phyloP scores from a whole-genome alignment of 1,140 invertebrate species.

The Glomeris maerens region DNA sequence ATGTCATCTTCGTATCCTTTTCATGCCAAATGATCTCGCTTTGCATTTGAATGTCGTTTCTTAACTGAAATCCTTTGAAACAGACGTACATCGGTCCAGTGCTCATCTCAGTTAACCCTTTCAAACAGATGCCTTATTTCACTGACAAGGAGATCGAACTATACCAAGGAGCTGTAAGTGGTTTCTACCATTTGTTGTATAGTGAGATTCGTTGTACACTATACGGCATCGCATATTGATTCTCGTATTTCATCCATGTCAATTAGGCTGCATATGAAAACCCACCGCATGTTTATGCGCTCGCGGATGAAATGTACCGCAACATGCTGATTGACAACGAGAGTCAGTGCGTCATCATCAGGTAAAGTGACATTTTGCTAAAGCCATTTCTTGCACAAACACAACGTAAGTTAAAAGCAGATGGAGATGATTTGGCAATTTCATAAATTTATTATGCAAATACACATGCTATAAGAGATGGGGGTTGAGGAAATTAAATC shows the following conservation, averaged over 20 bases:
- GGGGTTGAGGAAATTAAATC: too few species aligned
- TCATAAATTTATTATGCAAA: too few species aligned
- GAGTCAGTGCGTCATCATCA: slow-evolving; percentile 61
- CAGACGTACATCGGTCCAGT: slow-evolving; percentile 71
- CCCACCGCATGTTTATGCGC: slow-evolving; percentile 56
- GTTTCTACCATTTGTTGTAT: background rate
- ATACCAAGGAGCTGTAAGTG: slow-evolving; percentile 56
- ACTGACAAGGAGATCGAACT: slow-evolving; percentile 53
- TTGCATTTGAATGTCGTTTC: background rate
- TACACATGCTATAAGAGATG: too few species aligned
- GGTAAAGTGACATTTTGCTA: too few species aligned
- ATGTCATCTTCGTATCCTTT: slow-evolving; percentile 60
- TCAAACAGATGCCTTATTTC: slow-evolving; percentile 59
- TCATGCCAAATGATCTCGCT: background rate
- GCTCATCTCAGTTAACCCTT: slow-evolving; percentile 62
- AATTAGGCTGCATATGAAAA: slow-evolving; percentile 55
- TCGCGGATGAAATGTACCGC: slow-evolving; percentile 60
- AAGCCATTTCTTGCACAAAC: too few species aligned
- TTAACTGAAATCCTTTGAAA: background rate
- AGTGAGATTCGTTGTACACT: background rate
- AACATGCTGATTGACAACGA: slow-evolving; percentile 61
- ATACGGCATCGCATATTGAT: too few species aligned
- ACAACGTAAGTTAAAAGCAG: too few species aligned
- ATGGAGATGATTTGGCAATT: too few species aligned
- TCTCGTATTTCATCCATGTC: background rate